Conservation (phyloP, 2,113 vertebrate genomes). For the Cryptoleucopteryx plumbea region DNA sequence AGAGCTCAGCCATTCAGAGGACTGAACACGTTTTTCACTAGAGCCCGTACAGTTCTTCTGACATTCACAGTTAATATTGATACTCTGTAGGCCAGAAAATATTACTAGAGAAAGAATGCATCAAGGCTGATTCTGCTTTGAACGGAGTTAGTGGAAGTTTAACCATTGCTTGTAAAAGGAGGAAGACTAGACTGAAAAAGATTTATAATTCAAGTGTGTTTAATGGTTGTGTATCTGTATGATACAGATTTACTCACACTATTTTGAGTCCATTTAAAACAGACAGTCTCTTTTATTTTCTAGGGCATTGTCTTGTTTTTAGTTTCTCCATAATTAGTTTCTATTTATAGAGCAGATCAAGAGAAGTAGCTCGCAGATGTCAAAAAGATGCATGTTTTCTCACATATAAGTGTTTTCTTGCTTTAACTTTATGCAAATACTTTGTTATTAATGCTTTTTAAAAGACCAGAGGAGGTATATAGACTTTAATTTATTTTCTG, state of each 20-base stretch:
- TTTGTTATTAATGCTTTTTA: conserved; percentile 4
- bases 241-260: background rate
- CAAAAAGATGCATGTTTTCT: background rate
- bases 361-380: background rate
- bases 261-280: background rate
- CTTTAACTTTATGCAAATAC: conserved; percentile 5
- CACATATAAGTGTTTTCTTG: background rate
- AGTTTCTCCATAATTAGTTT: background rate
- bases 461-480: background rate
- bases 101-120: background rate
- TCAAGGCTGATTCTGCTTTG: background rate
- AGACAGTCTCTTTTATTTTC: background rate
- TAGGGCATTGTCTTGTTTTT: background rate
- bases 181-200: background rate
- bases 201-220: background rate
- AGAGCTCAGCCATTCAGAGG: background rate
- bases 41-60: background rate
- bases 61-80: background rate
- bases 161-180: background rate
- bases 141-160: background rate
- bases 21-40: background rate
- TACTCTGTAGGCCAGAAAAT: background rate
- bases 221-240: background rate
- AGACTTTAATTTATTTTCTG: background rate
- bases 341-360: conserved; percentile 13